Base-by-base conservation (phyloP, 2,888 invertebrate genomes). In the Cryptocheilus praepositus region DNA sequence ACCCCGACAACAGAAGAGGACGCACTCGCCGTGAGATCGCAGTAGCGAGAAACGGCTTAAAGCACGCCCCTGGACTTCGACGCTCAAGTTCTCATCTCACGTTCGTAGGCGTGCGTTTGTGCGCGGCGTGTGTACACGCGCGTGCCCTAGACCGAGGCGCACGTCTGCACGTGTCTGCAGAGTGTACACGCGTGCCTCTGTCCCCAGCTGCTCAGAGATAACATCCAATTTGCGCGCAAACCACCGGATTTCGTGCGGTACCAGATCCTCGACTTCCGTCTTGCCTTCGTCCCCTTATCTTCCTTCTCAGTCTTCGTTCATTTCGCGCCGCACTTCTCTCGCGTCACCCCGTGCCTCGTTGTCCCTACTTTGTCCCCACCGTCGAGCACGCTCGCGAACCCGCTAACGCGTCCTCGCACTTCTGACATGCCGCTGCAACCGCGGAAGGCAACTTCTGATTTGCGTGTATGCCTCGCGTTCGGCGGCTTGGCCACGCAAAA, bases 171-270 rank as follows among this genome's bases (percentile, higher is more conserved):
- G 28, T 16, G 25, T 25, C 3, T 18, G 13, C 13, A 18, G 61
- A 3, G 22, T 55, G 11, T 45, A 21, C 15, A 36, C 1, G n/a
- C 36, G 51, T 59, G 51, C 65, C 69, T 72, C 75, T 82, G 80
- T 84, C 83, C 85, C 83, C 85, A 85, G 84, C 85, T 84, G 85
- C 83, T 76, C 80, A 80, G 83, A 81, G 85, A 85, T 85, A 86
- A 82, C 81, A 82, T 83, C 81, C 83, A 82, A 83, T 83, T 83
- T 83, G 64, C 53, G 68, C 59, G 64, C 63, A 68, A 68, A 68
- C 68, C 68, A 57, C 78, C 71, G 79, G 81, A 81, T 82, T 83
- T 77, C 76, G 78, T 73, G 72, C 67, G 70, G 66, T 71, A 46
- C 54, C 49, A 22, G 45, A 45, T 19, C 51, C 7, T n/a, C 46